Conservation (phyloP, 2,113 vertebrate species). For the Pterocles orientalis region DNA sequence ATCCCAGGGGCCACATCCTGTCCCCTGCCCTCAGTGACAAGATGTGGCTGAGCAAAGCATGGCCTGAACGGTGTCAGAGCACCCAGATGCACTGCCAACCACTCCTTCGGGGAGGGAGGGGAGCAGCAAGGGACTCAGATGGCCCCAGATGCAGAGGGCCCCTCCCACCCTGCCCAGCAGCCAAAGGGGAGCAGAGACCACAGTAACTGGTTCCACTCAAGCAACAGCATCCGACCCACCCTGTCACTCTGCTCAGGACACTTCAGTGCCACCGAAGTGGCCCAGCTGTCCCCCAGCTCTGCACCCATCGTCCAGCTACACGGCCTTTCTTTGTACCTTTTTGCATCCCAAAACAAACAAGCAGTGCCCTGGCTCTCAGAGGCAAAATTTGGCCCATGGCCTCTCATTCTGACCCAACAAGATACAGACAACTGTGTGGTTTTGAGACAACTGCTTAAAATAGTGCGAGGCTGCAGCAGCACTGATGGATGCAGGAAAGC, state of each 20-base stretch:
- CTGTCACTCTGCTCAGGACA: background rate
- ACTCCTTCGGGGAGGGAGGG: background rate
- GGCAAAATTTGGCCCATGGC: accelerated
- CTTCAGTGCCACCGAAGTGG: background rate
- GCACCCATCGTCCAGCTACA: background rate
- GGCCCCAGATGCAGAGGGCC: accelerated
- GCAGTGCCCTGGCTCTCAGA: background rate
- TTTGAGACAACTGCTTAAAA: background rate
- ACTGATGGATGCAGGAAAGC: background rate
- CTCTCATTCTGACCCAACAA: background rate
- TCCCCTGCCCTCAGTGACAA: background rate
- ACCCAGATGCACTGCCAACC: background rate
- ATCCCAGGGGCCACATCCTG: background rate
- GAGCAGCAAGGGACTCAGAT: background rate
- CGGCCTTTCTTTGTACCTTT: background rate
- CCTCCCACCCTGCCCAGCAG: background rate
- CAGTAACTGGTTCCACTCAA: background rate
- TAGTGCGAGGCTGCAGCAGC: background rate
- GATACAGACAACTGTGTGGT: background rate
- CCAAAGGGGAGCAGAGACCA: background rate
- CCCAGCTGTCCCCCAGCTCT: background rate
- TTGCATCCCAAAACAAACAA: background rate
- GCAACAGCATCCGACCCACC: background rate
- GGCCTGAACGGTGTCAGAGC: background rate
- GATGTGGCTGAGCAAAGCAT: accelerated